Conservation (phyloP, 2,113 vertebrate species). For the Protobothrops flavoviridis region DNA sequence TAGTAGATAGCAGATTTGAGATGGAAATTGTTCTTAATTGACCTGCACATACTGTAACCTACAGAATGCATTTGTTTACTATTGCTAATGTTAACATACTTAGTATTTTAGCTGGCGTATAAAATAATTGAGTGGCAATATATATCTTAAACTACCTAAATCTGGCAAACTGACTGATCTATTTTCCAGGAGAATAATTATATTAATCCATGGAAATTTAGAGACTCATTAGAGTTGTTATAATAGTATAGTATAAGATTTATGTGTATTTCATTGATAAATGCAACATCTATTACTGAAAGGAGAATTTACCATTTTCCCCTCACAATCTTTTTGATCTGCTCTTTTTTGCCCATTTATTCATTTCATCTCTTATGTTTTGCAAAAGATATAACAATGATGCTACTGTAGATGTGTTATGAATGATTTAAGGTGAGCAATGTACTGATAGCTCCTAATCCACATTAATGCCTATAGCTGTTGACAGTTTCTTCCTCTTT, state of each 20-base stretch:
- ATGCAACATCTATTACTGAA: not conserved
- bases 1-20: not conserved
- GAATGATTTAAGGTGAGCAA: not conserved
- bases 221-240: not conserved
- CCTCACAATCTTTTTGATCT: not conserved
- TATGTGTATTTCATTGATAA: slow-evolving; percentile 6
- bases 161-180: not conserved
- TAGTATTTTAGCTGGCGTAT: slow-evolving; percentile 9
- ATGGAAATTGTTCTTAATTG: slow-evolving; percentile 4
- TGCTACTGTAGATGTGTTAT: not conserved
- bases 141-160: not conserved
- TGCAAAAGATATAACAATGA: not conserved
- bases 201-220: not conserved
- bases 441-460: not conserved
- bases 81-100: slow-evolving; percentile 3
- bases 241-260: not conserved
- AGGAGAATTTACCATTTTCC: not conserved
- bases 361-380: not conserved
- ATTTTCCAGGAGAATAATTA: not conserved
- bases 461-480: not conserved
- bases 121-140: slow-evolving; percentile 7
- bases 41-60: not conserved
- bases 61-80: not conserved
- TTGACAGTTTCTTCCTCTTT: not conserved
- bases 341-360: not conserved